A percentile compares a stretch with the other conserved stretches of the same genome.
phyloP scores from a whole-genome alignment of 2,888 invertebrate genomes.

The Glyphotaelius pellucidus region DNA sequence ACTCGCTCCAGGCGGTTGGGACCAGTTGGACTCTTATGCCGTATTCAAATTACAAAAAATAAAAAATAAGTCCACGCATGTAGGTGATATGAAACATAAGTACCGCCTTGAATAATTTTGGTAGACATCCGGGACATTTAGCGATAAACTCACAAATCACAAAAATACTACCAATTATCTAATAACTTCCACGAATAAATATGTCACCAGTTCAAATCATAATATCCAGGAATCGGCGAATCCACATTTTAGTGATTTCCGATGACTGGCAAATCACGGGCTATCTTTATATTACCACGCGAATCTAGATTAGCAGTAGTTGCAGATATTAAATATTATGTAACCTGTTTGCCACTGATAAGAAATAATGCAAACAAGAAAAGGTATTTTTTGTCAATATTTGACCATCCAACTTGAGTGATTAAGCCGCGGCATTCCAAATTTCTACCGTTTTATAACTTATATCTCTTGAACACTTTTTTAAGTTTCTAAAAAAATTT shows the following conservation, averaged over 20 bases:
- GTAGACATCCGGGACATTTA: neutral
- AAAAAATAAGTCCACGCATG: neutral
- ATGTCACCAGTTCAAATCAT: neutral
- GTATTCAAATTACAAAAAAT: no score
- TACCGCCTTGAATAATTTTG: neutral
- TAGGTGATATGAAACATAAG: neutral
- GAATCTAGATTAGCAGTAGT: neutral
- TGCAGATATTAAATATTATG: neutral
- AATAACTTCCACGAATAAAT: neutral
- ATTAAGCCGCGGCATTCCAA: no score
- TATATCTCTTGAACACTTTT: no score
- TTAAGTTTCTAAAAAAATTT: no score
- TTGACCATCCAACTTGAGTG: no score
- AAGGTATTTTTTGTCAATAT: no score
- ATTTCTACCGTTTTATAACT: no score
- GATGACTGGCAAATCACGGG: neutral
- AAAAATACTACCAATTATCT: neutral
- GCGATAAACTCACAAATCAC: neutral
- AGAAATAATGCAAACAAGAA: neutral
- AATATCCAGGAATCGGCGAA: neutral
- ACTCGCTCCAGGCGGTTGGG: no score
- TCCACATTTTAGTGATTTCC: neutral
- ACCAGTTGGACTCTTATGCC: no score
- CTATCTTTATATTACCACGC: neutral
- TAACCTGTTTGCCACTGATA: neutral